These are phyloP conservation scores for Somateria mollissima DNA, from an alignment of 2,797 vertebrate species.

Conservation along the genomic window DNA sequence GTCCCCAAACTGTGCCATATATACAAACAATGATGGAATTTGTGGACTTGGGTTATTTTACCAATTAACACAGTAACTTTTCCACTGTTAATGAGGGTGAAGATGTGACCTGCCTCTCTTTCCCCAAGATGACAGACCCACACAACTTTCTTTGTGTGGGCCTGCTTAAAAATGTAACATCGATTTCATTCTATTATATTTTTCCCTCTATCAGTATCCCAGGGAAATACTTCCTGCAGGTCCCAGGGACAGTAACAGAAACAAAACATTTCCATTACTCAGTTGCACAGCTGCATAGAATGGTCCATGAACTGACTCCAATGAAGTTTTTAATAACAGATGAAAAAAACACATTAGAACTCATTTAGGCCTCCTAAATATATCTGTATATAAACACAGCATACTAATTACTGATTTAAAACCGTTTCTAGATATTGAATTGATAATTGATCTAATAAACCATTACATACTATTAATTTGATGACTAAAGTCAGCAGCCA, in stretches of 20 bases:
- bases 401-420: neutral
- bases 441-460: neutral
- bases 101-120: neutral
- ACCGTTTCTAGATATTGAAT: neutral
- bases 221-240: neutral
- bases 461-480: neutral
- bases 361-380: neutral
- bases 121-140: neutral
- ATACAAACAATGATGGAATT: neutral
- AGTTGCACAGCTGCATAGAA: neutral
- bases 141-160: neutral
- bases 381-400: neutral
- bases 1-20: neutral
- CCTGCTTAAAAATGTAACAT: neutral
- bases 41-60: neutral
- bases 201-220: neutral
- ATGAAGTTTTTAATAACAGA: neutral
- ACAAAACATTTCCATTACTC: neutral
- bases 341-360: neutral
- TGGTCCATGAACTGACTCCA: neutral
- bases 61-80: neutral
- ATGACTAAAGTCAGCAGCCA: neutral
- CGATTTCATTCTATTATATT: neutral
- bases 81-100: neutral
- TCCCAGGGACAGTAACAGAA: neutral